Conservation (phyloP, 2,797 vertebrate genomes). For the Tamandua tetradactyla region DNA sequence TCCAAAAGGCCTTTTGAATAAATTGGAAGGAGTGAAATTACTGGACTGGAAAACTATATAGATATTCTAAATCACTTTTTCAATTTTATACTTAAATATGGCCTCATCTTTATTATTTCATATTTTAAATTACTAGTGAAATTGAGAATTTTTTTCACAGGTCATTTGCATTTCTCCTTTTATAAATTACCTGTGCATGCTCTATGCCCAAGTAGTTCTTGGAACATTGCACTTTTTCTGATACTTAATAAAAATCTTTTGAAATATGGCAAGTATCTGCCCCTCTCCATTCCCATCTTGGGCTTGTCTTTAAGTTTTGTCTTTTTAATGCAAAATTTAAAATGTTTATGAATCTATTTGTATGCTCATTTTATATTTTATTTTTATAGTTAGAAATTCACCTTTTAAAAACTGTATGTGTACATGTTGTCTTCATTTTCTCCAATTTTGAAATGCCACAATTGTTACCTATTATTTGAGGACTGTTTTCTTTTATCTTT, state of each 20-base stretch:
- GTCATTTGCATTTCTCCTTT: not conserved
- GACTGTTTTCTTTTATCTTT: not conserved
- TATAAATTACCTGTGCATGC: not conserved
- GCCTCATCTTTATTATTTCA: not conserved
- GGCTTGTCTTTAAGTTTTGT: not conserved
- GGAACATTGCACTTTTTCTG: not conserved
- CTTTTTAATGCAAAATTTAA: not conserved
- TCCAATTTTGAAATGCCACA: not conserved
- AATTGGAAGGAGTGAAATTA: not conserved
- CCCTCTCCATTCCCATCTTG: not conserved
- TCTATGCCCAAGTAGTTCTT: not conserved
- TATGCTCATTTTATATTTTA: not conserved
- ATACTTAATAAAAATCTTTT: not conserved
- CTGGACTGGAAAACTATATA: not conserved
- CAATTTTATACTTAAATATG: not conserved
- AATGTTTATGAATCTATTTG: not conserved
- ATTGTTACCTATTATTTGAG: not conserved
- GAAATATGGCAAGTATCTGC: not conserved
- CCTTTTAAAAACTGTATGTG: not conserved
- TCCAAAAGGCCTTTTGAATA: not conserved
- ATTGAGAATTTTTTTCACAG: not conserved
- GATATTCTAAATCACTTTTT: not conserved
- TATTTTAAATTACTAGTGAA: not conserved
- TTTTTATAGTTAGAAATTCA: not conserved
- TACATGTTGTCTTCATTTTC: not conserved